Evolutionary conservation across 2,113 vertebrate species (phyloP).

Genomic region (Microtus pennsylvanicus): DNA sequence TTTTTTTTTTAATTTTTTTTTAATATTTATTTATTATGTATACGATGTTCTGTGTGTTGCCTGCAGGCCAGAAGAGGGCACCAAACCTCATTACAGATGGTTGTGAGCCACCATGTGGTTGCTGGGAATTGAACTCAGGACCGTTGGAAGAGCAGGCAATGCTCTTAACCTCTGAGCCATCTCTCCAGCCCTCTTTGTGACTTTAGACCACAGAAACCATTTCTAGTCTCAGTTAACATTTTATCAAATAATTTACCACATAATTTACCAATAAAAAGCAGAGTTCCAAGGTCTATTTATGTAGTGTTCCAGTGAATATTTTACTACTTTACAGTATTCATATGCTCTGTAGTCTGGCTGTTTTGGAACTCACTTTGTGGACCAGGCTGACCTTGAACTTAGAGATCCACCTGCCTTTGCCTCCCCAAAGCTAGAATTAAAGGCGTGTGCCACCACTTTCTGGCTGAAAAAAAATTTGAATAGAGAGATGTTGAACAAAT

Average conservation of each 20-base stretch:
- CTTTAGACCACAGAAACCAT: not conserved
- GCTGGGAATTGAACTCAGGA: no score
- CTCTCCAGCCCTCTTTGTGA: no score
- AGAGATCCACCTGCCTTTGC: not conserved
- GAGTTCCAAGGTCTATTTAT: not conserved
- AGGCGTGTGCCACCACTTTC: not conserved
- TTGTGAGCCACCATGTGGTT: no score
- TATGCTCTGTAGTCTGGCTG: not conserved
- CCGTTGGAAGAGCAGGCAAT: no score
- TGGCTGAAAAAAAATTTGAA: not conserved
- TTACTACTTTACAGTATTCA: not conserved
- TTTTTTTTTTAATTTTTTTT: no score
- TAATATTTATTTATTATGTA: no score
- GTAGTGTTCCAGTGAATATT: not conserved
- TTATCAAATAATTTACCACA: constrained; percentile 4
- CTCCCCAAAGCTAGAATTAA: not conserved
- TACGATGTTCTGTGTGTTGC: no score
- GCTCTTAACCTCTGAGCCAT: no score
- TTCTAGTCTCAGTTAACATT: not conserved
- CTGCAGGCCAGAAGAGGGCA: no score
- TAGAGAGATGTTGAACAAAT: not conserved
- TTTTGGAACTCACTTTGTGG: not conserved
- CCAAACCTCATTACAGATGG: no score
- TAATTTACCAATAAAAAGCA: not conserved
- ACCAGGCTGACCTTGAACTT: not conserved